Evolutionary conservation across 2,113 vertebrate genomes (phyloP), one percentile per base, ranked within the genome.

Genomic region (Pyxicephalus adspersus): DNA sequence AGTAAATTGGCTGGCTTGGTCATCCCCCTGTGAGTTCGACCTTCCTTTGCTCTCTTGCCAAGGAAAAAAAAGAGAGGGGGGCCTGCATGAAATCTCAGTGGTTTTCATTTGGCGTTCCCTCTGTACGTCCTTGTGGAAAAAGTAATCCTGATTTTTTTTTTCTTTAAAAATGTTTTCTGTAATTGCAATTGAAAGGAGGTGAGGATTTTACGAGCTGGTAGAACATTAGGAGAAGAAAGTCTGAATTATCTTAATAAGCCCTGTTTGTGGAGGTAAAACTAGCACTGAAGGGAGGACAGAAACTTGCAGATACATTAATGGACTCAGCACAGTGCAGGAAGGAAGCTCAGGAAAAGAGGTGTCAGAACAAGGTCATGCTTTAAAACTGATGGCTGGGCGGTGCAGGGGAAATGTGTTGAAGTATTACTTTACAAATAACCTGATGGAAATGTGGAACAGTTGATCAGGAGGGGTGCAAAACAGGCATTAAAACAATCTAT

Each of bases 291-390:
- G 23, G 54, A 55, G 57, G 54, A 58, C 54, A 58, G 29, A 55
- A 74, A 74, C 71, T 34, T 74, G 38, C 71, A 74, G 28, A 60
- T 74, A 38, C 71, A 60, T 73, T 74, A 58, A 60, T 60, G 70
- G 70, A 34, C 3, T 20, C 3, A 58, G 23, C 58, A 61, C 58
- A 25, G 58, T 61, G 19, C 58, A 60, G 71, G 71, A 74, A 74
- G 71, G 71, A 74, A 74, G 55, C 71, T 74, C 55, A 5, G 70
- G 52, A 74, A 74, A 73, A 29, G 29, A 60, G 54, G 71, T 74
- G 71, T 74, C 71, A 74, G 34, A 60, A 74, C 29, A 74, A 74
- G 71, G 71, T 74, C 71, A 74, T 17, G 54, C 71, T 74, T 28
- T 74, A 60, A 74, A 74, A 38, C 28, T 60, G 71, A 60, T 38